Evolutionary conservation across 2,888 invertebrate genomes (phyloP).

Genomic region (Celastrina argiolus): DNA sequence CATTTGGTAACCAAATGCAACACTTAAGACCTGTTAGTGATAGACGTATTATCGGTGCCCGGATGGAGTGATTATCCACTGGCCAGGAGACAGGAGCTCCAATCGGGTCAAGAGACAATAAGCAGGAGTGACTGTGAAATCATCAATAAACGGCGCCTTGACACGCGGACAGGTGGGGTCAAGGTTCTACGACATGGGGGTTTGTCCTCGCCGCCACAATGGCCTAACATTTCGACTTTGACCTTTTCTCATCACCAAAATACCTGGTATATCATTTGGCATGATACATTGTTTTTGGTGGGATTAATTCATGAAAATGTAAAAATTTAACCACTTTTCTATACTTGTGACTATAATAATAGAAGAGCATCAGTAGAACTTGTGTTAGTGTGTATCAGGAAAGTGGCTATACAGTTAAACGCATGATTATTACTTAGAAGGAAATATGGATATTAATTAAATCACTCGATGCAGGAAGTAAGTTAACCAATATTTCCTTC

Average conservation of each 20-base stretch:
- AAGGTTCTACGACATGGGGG: constrained; percentile 48
- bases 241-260: constrained; percentile 8
- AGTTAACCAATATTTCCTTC: constrained; percentile 15
- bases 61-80: background rate
- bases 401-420: background rate
- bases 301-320: background rate
- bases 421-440: background rate
- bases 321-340: background rate
- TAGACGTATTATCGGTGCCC: background rate
- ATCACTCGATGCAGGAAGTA: background rate
- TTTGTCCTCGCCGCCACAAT: constrained; percentile 5
- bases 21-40: background rate
- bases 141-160: constrained; percentile 54
- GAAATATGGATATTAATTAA: constrained; percentile 11
- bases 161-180: constrained; percentile 54
- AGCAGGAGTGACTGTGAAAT: constrained; percentile 39
- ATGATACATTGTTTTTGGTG: background rate
- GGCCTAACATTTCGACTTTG: constrained; percentile 6
- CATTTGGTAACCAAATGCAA: no score
- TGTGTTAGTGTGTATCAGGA: background rate
- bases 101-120: constrained; percentile 8
- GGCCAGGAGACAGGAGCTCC: constrained; percentile 2
- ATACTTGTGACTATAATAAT: background rate
- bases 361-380: background rate
- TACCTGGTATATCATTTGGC: background rate